Evolutionary conservation across 2,113 vertebrate genomes (phyloP).

Genomic region (Camelus bactrianus): DNA sequence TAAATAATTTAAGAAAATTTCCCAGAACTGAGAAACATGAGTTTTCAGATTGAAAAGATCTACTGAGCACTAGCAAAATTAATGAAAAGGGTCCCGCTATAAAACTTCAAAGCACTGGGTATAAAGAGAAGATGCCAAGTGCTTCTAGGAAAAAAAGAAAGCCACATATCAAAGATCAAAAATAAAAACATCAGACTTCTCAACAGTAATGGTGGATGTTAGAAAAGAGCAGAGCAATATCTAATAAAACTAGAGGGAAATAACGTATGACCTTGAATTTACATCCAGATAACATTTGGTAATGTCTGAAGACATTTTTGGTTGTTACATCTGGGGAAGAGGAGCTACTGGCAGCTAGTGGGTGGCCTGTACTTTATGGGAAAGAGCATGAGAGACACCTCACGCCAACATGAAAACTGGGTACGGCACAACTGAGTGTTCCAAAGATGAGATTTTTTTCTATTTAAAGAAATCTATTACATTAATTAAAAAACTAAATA

Average conservation of each 20-base stretch:
- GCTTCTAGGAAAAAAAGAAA: background rate
- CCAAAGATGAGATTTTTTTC: background rate
- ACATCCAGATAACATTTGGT: background rate
- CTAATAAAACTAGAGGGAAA: background rate
- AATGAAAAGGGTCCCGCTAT: background rate
- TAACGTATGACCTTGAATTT: background rate
- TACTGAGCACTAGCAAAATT: background rate
- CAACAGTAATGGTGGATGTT: background rate
- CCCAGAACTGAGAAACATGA: background rate
- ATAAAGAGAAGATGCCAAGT: background rate
- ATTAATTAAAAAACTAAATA: conserved; percentile 1
- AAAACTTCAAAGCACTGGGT: background rate
- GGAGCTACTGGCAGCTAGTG: background rate
- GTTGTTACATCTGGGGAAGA: background rate
- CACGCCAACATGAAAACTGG: background rate
- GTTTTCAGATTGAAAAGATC: background rate
- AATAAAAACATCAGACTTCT: background rate
- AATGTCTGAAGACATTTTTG: background rate
- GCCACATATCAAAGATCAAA: background rate
- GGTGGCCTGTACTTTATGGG: background rate
- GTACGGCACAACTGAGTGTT: background rate
- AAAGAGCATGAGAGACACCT: background rate
- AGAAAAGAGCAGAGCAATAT: background rate
- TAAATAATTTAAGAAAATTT: conserved; percentile 40
- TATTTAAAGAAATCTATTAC: conserved; percentile 21